Evolutionary conservation across 2,113 vertebrate species (phyloP), one percentile per base, ranked within the genome.

Genomic region (Colinus virginianus): DNA sequence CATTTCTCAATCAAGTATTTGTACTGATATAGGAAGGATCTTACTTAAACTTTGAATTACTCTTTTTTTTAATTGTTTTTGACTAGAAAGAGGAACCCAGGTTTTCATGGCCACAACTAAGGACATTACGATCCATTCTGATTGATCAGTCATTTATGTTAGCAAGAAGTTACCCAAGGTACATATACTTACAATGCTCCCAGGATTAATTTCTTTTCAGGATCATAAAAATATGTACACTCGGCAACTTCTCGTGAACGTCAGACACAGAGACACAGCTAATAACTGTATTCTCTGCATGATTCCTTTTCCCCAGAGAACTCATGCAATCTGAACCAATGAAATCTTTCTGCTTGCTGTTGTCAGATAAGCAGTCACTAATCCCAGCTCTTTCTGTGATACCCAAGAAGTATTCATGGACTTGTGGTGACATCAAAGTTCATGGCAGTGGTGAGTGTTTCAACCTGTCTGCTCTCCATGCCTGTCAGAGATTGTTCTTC

Each of bases 181-280:
- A 11, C 3, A 4, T 9, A 28, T 78, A 77, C 91, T 79, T 48
- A 55, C 86, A 5, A 6, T 58, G n/a, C 62, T 66, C 20, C 4
- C 15, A 32, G 23, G 6, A 25, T 38, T 38, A 38, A 56, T 48
- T 40, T 42, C 1, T 32, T 89, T 75, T 25, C 78, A 75, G 48
- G 21, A 25, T 48, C n/a, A 34, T 30, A 64, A 42, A 78, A 78
- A 8, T 18, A 18, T 0, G 0, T 17, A 15, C 14, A 3, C 78
- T 28, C 76, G 48, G 28, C 28, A 72, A 1, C 5, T 66, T 59
- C 18, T 72, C 4, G 0, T 69, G 62, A 76, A 61, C 30, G 71
- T 76, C 84, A 67, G 46, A 15, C 61, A 11, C 12, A 63, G 36
- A 90, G 13, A 28, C 25, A 12, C 10, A 46, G 8, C 4, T 64